A percentile compares a stretch with the other conserved stretches of the same genome.
These are phyloP conservation scores for Silurus glanis DNA, from an alignment of 2,113 vertebrate species.

Conservation along the genomic window DNA sequence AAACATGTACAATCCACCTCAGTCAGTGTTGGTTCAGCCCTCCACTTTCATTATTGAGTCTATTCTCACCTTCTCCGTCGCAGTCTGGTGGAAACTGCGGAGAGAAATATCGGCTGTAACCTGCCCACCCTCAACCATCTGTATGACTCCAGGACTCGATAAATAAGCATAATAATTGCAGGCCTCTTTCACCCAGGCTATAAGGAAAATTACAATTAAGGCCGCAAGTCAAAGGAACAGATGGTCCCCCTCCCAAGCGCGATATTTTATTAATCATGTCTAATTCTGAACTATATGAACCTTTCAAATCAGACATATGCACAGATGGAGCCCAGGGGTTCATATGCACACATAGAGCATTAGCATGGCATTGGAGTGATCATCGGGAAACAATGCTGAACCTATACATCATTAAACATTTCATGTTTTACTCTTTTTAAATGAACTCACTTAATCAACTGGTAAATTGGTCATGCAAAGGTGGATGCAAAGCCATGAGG, in stretches of 20 bases:
- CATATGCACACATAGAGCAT: neutral
- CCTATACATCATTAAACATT: neutral
- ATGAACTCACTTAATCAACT: neutral
- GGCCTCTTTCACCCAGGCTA: neutral
- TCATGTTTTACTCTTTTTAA: neutral
- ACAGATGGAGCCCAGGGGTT: neutral
- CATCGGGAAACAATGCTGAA: neutral
- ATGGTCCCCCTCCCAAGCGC: neutral
- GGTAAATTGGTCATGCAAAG: neutral
- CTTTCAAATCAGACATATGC: neutral
- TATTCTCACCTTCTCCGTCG: neutral
- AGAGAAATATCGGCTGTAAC: neutral
- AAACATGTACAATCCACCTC: neutral
- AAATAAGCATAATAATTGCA: neutral
- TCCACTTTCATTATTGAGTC: conserved; percentile 5
- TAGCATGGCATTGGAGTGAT: neutral
- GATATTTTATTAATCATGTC: conserved; percentile 1
- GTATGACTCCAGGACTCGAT: neutral
- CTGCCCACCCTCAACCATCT: neutral
- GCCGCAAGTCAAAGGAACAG: neutral
- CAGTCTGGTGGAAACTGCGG: neutral
- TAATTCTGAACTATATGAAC: neutral
- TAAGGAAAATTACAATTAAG: conserved; percentile 12
- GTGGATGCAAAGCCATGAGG: neutral
- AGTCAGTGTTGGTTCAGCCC: neutral